Conservation (phyloP, 2,797 vertebrate species). For the Microcaecilia unicolor region DNA sequence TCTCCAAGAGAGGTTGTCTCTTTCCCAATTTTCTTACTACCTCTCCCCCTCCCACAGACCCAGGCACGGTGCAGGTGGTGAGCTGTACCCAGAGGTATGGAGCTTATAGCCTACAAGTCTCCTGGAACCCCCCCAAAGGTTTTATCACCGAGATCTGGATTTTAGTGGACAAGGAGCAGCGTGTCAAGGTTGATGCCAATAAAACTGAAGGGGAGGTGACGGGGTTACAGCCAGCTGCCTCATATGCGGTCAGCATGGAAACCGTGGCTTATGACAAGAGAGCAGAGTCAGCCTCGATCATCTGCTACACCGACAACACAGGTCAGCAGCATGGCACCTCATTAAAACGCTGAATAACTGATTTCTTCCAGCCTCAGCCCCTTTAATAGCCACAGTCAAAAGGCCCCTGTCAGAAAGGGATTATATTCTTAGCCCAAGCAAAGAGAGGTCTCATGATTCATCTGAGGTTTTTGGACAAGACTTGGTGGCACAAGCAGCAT, state of each 20-base stretch:
- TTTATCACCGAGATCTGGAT: slow-evolving; percentile 7
- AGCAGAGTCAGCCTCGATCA: fast-evolving
- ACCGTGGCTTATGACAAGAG: background rate
- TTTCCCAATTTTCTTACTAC: too few species aligned
- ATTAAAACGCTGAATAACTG: too few species aligned
- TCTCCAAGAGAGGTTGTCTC: too few species aligned
- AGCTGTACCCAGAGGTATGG: background rate
- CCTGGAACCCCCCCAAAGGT: slow-evolving; percentile 17
- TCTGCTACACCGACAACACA: slow-evolving; percentile 1
- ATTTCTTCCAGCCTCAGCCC: too few species aligned
- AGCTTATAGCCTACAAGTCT: slow-evolving; percentile 12
- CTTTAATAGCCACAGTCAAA: too few species aligned
- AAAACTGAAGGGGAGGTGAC: background rate
- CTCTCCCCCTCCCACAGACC: slow-evolving; percentile 9
- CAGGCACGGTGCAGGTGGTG: background rate
- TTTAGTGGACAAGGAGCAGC: background rate
- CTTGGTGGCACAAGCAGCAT: too few species aligned
- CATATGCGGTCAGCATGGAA: background rate
- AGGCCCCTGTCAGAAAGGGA: too few species aligned
- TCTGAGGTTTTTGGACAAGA: too few species aligned
- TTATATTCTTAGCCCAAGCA: too few species aligned
- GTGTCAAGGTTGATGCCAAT: fast-evolving
- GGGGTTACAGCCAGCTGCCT: background rate
- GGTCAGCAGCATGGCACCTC: slow-evolving; percentile 16
- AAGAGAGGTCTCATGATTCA: too few species aligned